Base-by-base conservation (phyloP, 2,888 invertebrate species). In the Orchesellides sinensis region DNA sequence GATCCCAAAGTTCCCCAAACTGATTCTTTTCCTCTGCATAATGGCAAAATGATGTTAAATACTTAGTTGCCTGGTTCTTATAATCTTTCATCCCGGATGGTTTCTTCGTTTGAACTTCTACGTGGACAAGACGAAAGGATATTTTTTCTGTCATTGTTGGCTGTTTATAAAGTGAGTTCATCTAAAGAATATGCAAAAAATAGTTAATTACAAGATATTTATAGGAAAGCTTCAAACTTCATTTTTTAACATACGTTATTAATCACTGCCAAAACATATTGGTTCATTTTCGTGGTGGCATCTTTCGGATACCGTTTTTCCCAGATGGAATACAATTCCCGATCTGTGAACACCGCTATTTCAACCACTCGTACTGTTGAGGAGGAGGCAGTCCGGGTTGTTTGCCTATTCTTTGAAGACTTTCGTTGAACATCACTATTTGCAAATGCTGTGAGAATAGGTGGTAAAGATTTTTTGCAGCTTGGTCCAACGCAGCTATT, bases 341-440 rank as follows among this genome's bases (percentile, higher is more conserved):
- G 47, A 27, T 85, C 85, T 1, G 82, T 75, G 32, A 85, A 85
- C 10, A 85, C 85, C 1, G 85, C 83, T 17, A 85, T 82, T 40
- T 85, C 85, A 0, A 85, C 54, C n/a, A 83, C 74, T 47, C 73
- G 32, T n/a, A n/a, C 10, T n/a, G 32, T 25, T 21, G 65, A 23
- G 5, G 32, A 35, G 10, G 17, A 8, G 17, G 29, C 17, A 17
- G 61, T 17, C 14, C 4, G 14, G 1, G 12, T 61, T 61, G 29
- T 8, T 59, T 66, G 32, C 25, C 14, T 6, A 19, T 72, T 61
- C 47, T 32, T 65, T 40, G n/a, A n/a, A 52, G 0, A 21, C 29
- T 52, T 12, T 47, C 23, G n/a, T 45, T 25, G 0, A 12, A 14
- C 8, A 32, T 2, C 6, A 6, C 40, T 40, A 8, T 40, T 40